A percentile compares a stretch with the other conserved stretches of the same genome.
Evolutionary conservation across 1,140 invertebrate species (phyloP).

Genomic region (Nymphalis io): DNA sequence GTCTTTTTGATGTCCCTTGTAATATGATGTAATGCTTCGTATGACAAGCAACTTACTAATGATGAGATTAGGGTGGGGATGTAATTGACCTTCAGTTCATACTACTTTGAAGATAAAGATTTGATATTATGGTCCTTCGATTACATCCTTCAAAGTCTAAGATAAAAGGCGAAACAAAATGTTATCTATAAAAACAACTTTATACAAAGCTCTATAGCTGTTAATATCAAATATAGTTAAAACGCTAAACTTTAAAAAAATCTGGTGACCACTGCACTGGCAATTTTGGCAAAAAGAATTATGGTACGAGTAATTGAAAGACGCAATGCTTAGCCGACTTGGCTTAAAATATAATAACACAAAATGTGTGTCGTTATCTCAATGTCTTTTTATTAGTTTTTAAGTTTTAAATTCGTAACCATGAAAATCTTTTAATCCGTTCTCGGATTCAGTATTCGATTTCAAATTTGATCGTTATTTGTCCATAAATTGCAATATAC

Average conservation of each 20-base stretch:
- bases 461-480: slow-evolving; percentile 32
- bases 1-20: slow-evolving; percentile 67
- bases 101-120: background rate
- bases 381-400: background rate
- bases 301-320: no score
- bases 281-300: no score
- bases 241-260: no score
- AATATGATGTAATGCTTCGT: slow-evolving; percentile 56
- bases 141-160: no score
- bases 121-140: background rate
- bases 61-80: background rate
- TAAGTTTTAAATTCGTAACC: background rate
- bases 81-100: background rate
- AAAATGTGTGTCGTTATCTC: no score
- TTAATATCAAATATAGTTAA: no score
- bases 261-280: no score
- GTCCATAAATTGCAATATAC: slow-evolving; percentile 33
- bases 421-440: slow-evolving; percentile 3
- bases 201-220: no score
- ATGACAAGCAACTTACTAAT: slow-evolving; percentile 20
- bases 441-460: slow-evolving; percentile 12
- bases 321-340: no score
- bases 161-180: no score
- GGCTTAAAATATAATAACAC: no score
- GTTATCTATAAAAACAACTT: no score